A percentile compares a stretch with the other conserved stretches of the same genome.
Conservation (phyloP, 1,140 invertebrate genomes). For the Brachionus calyciflorus region DNA sequence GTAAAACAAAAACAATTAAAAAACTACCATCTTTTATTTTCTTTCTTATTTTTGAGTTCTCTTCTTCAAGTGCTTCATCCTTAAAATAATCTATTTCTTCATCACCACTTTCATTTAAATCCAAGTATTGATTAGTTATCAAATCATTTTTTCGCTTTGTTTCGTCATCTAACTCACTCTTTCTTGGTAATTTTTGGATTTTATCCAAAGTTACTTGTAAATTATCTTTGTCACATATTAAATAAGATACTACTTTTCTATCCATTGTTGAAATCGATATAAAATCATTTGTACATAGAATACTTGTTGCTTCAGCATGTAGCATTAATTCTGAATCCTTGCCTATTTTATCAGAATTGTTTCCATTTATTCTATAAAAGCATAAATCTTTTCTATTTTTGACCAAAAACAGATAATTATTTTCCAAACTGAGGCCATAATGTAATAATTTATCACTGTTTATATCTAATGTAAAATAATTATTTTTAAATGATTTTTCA, state of each 20-base stretch:
- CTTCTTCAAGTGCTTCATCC: too few species aligned
- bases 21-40: too few species aligned
- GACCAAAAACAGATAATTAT: not conserved
- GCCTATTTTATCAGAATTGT: not conserved
- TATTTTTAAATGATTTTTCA: not conserved
- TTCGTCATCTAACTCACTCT: not conserved
- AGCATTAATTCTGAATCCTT: not conserved
- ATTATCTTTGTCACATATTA: not conserved
- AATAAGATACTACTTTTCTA: not conserved
- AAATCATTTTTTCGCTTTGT: not conserved
- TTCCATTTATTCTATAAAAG: not conserved
- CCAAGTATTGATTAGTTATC: not conserved
- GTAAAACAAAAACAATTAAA: too few species aligned
- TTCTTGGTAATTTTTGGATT: not conserved
- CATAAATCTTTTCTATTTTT: not conserved
- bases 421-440: not conserved
- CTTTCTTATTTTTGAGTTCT: too few species aligned
- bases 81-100: too few species aligned
- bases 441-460: not conserved
- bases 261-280: not conserved
- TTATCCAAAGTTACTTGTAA: not conserved
- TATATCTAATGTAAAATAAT: not conserved
- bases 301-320: not conserved
- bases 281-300: not conserved
- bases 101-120: too few species aligned